Conservation (phyloP, 2,797 vertebrate species). For the Lacerta agilis region DNA sequence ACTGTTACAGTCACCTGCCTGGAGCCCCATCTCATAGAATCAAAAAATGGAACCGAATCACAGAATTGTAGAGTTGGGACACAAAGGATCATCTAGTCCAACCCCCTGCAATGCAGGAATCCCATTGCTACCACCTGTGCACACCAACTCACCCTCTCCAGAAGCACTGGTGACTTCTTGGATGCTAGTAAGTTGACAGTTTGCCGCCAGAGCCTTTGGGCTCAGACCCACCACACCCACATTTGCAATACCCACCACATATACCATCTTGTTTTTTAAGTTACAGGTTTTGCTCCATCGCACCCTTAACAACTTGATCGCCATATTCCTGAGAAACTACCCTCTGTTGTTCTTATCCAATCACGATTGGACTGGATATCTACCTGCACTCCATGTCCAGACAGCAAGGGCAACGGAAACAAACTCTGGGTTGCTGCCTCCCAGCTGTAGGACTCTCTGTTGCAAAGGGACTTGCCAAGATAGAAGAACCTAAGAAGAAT, state of each 20-base stretch:
- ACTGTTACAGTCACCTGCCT: too few relatives aligned
- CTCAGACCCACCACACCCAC: background rate
- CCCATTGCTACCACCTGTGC: too few relatives aligned
- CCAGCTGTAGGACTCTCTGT: background rate
- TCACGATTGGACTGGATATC: background rate
- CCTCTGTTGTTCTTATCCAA: background rate
- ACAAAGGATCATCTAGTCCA: too few relatives aligned
- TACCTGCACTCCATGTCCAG: background rate
- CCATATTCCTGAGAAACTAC: background rate
- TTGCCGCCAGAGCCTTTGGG: too few relatives aligned
- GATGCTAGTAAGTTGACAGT: too few relatives aligned
- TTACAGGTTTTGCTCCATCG: conserved; percentile 6
- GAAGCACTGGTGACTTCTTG: too few relatives aligned
- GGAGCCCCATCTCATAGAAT: too few relatives aligned
- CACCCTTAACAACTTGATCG: background rate
- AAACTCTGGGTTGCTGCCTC: background rate
- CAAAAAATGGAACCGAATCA: too few relatives aligned
- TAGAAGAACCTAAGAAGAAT: background rate
- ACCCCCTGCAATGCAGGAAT: too few relatives aligned
- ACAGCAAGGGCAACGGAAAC: background rate
- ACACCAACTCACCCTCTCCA: too few relatives aligned
- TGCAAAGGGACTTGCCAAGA: background rate
- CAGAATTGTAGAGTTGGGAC: too few relatives aligned
- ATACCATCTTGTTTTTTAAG: conserved; percentile 6
- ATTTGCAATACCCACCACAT: background rate